phyloP scores from a whole-genome alignment of 2,888 invertebrate genomes.

The Chrysina gloriosa region DNA sequence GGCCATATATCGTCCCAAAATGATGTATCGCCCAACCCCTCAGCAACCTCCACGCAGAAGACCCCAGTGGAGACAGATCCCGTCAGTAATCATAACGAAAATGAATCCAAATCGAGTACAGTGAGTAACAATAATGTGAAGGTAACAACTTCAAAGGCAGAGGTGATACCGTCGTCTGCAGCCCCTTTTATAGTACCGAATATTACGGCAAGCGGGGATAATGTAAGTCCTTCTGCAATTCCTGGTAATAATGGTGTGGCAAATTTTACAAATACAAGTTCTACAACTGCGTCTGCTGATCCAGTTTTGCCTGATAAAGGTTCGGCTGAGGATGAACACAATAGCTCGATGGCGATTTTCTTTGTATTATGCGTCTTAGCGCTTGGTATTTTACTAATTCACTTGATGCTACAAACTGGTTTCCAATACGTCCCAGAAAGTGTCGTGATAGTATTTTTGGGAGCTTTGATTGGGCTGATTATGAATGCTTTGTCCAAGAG shows the following conservation, averaged over 20 bases:
- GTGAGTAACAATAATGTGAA: conserved; percentile 6
- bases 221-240: background rate
- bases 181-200: conserved; percentile 37
- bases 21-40: conserved; percentile 36
- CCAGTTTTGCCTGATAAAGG: conserved; percentile 88
- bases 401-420: conserved; percentile 93
- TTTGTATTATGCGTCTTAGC: conserved; percentile 96
- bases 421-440: conserved; percentile 98
- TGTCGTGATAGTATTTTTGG: conserved; percentile 95
- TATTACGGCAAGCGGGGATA: background rate
- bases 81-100: conserved; percentile 18
- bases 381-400: conserved; percentile 92
- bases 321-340: conserved; percentile 95
- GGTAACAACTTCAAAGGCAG: background rate
- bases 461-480: conserved; percentile 91
- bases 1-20: conserved; percentile 44
- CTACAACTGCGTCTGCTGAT: conserved; percentile 74
- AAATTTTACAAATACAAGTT: conserved; percentile 60
- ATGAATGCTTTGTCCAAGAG: conserved; percentile 89
- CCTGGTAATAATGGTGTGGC: background rate
- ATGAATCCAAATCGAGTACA: conserved; percentile 1
- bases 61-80: conserved; percentile 11
- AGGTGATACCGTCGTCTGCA: conserved; percentile 10
- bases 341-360: conserved; percentile 97
- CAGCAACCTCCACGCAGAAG: conserved; percentile 24